phyloP scores from a whole-genome alignment of 2,888 invertebrate species.

The Empis stercorea region DNA sequence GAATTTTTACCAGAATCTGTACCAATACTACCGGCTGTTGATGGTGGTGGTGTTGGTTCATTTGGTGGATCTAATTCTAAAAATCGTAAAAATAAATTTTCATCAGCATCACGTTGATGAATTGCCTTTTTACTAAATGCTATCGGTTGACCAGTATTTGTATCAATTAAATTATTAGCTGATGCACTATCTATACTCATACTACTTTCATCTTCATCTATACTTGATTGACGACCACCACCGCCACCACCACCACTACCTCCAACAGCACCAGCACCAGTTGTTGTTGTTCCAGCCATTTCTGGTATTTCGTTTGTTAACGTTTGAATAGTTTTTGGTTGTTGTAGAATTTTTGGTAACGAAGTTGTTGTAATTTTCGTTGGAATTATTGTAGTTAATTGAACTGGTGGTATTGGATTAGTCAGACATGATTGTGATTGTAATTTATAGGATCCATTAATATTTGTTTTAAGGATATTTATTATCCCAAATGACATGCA shows the following conservation, averaged over 20 bases:
- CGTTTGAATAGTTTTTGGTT: background rate
- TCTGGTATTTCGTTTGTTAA: constrained; percentile 6
- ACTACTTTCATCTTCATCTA: constrained; percentile 29
- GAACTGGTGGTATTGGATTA: constrained; percentile 31
- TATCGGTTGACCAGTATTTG: constrained; percentile 20
- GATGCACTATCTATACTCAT: constrained; percentile 25
- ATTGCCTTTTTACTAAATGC: constrained; percentile 43
- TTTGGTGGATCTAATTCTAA: constrained; percentile 66
- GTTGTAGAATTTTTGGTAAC: background rate
- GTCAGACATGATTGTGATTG: constrained; percentile 51
- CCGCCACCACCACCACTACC: constrained; percentile 8
- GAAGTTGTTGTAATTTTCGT: constrained; percentile 7
- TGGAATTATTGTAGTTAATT: constrained; percentile 9
- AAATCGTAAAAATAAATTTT: constrained; percentile 59
- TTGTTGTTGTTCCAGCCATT: constrained; percentile 1
- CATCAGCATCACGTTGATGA: constrained; percentile 53
- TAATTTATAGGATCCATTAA: constrained; percentile 60
- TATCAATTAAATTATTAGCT: constrained; percentile 12
- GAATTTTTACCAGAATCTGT: constrained; percentile 42
- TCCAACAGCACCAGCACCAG: constrained; percentile 5
- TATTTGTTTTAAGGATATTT: constrained; percentile 57
- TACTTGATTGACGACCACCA: constrained; percentile 31
- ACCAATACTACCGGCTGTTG: constrained; percentile 30
- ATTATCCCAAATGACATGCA: constrained; percentile 84
- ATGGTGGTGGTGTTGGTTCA: constrained; percentile 38